Base-by-base conservation (phyloP, 2,113 vertebrate genomes). In the Cnemophilus loriae region DNA sequence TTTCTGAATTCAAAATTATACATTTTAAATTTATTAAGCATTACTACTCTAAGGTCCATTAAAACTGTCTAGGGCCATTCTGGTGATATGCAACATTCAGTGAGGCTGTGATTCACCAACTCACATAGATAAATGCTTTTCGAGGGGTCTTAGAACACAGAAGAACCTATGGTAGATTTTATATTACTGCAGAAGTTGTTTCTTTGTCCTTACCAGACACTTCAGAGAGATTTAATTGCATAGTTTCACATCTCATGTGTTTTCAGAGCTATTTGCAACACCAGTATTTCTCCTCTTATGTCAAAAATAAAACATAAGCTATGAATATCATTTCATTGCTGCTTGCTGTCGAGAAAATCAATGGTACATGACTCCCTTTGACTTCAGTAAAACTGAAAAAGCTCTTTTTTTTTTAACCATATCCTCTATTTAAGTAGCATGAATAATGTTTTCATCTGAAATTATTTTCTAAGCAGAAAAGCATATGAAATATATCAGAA, bases 301-400 rank as follows among this genome's bases (percentile, higher is more conserved):
- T 93, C 71, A 93, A 90, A 95, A 94, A 73, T 89, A 94, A 94
- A 93, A 64, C 61, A 60, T n/a, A 84, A 73, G 27, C 70, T 83
- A 76, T 46, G 30, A 87, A 74, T 91, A 85, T 35, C 0, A 59
- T 91, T 94, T 94, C 50, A 64, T 57, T 91, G 50, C 37, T 85
- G 19, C 9, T 93, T 87, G 42, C 65, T 82, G 57, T 90, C 41
- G 41, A 65, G 84, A 89, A 96, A 93, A 60, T 89, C 74, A 90
- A 21, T 77, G 74, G 64, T 63, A 91, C 46, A 37, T 71, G 78
- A 88, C 37, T 65, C 12, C 18, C 82, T 91, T 89, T 83, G 61
- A 83, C 37, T 96, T 79, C 57, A 74, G 26, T 68, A 75, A 89
- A 92, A 77, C 18, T 60, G 55, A 70, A 83, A 94, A 84, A 11